Percentiles rank a stretch among this genome's conserved stretches.
Evolutionary conservation across 2,797 vertebrate species (phyloP).

Genomic region (Phataginus tricuspis): DNA sequence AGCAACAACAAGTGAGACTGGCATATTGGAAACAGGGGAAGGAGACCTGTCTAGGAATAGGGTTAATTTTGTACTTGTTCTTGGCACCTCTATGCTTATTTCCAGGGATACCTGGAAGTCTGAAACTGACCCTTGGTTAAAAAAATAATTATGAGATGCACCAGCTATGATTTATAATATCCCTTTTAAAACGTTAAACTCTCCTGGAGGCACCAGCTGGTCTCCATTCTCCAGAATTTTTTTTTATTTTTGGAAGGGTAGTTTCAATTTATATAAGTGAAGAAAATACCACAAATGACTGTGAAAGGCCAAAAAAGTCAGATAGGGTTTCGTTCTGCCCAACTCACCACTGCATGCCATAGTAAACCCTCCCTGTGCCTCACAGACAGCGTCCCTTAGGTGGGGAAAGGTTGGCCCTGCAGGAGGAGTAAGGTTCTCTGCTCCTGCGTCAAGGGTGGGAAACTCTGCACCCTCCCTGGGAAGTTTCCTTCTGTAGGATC

Average conservation of each 20-base stretch:
- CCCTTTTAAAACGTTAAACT: neutral
- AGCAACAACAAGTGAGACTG: neutral
- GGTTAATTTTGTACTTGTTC: neutral
- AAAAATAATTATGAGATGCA: neutral
- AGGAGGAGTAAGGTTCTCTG: too few species aligned
- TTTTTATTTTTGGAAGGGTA: neutral
- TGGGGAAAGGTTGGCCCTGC: too few species aligned
- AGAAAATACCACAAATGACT: too few species aligned
- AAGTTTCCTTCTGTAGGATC: neutral
- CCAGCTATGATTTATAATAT: neutral
- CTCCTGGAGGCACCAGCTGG: neutral
- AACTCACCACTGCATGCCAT: too few species aligned
- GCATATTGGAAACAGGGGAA: neutral
- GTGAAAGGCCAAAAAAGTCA: too few species aligned
- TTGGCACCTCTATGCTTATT: neutral
- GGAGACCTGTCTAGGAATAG: neutral
- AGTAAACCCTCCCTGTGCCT: too few species aligned
- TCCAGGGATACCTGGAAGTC: neutral
- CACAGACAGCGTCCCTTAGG: too few species aligned
- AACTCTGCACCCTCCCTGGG: neutral
- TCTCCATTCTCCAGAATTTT: neutral
- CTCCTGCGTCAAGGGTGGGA: neutral
- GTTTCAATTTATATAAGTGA: too few species aligned
- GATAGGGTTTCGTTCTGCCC: too few species aligned
- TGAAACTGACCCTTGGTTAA: neutral